Conservation (phyloP, 2,888 invertebrate genomes). For the Clivina fossor region DNA sequence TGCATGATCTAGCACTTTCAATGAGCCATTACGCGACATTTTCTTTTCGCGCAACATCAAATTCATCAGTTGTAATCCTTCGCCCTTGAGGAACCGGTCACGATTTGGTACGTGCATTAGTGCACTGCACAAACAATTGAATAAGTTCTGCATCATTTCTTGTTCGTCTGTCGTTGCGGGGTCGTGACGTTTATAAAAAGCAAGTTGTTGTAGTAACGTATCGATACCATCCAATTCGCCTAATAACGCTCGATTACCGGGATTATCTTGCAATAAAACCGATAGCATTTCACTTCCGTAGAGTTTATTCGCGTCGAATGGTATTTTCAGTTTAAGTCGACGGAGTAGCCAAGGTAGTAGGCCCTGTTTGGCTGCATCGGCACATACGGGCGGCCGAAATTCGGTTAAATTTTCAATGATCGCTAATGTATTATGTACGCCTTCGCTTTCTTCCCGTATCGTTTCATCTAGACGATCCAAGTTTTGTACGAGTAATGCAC, state of each 20-base stretch:
- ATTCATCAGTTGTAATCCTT: slow-evolving; percentile 99
- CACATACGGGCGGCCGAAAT: slow-evolving; percentile 79
- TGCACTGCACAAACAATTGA: slow-evolving; percentile 92
- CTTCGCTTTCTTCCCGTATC: slow-evolving; percentile 92
- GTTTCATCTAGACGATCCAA: slow-evolving; percentile 90
- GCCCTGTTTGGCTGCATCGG: slow-evolving; percentile 87
- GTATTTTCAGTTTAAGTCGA: slow-evolving; percentile 81
- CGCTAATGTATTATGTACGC: slow-evolving; percentile 91
- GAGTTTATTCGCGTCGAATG: slow-evolving; percentile 93
- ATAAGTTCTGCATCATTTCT: slow-evolving; percentile 98
- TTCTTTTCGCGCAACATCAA: slow-evolving; percentile 98
- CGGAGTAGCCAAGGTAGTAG: slow-evolving; percentile 90
- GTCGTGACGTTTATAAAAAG: slow-evolving; percentile 93
- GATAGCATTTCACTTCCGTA: slow-evolving; percentile 96
- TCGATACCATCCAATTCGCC: slow-evolving; percentile 97
- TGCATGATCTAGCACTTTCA: slow-evolving; percentile 97
- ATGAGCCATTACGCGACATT: slow-evolving; percentile 90
- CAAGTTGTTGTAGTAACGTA: slow-evolving; percentile 90
- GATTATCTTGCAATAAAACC: slow-evolving; percentile 88
- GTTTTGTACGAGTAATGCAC: slow-evolving; percentile 89
- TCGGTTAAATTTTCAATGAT: slow-evolving; percentile 96
- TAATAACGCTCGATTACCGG: slow-evolving; percentile 75
- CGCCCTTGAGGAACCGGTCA: slow-evolving; percentile 90
- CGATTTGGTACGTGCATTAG: slow-evolving; percentile 87
- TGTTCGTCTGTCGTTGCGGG: slow-evolving; percentile 89